phyloP scores from a whole-genome alignment of 2,888 invertebrate genomes.

The Argyresthia goedartella region DNA sequence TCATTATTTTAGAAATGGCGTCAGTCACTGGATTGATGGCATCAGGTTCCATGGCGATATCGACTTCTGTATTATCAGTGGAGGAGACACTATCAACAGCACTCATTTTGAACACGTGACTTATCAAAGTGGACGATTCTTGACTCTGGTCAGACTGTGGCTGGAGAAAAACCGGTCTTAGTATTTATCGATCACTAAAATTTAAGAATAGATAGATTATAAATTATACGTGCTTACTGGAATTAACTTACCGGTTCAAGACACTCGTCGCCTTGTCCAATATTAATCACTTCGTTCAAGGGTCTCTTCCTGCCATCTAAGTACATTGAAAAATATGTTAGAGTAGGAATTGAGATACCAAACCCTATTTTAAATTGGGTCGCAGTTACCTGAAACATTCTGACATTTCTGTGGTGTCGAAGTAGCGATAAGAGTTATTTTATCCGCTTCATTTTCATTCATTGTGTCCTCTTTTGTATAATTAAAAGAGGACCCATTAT shows the following conservation, averaged over 20 bases:
- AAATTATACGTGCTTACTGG: neutral
- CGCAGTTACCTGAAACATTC: slow-evolving; percentile 12
- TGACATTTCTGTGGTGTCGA: slow-evolving; percentile 48
- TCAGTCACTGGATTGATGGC: slow-evolving; percentile 15
- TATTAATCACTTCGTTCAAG: slow-evolving; percentile 26
- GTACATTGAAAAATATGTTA: neutral
- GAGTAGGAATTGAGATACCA: neutral
- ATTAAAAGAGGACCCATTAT: neutral
- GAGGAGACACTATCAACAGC: slow-evolving; percentile 31
- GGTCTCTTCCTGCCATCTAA: slow-evolving; percentile 20
- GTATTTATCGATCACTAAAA: neutral
- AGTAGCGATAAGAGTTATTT: slow-evolving; percentile 26
- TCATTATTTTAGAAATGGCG: slow-evolving; percentile 31
- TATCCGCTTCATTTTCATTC: slow-evolving; percentile 27
- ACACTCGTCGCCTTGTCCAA: slow-evolving; percentile 58
- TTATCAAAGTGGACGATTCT: slow-evolving; percentile 48
- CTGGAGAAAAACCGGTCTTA: slow-evolving; percentile 17
- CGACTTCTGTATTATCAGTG: slow-evolving; percentile 22
- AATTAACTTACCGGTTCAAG: slow-evolving; percentile 26
- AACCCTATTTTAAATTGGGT: neutral
- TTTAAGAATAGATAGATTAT: no score
- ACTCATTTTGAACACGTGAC: slow-evolving; percentile 52
- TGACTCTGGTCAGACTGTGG: slow-evolving; percentile 28
- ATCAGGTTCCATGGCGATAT: neutral
- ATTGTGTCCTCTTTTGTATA: slow-evolving; percentile 16